These are phyloP conservation scores for Epirrhoe alternata DNA, from an alignment of 2,888 invertebrate genomes.

Conservation along the genomic window DNA sequence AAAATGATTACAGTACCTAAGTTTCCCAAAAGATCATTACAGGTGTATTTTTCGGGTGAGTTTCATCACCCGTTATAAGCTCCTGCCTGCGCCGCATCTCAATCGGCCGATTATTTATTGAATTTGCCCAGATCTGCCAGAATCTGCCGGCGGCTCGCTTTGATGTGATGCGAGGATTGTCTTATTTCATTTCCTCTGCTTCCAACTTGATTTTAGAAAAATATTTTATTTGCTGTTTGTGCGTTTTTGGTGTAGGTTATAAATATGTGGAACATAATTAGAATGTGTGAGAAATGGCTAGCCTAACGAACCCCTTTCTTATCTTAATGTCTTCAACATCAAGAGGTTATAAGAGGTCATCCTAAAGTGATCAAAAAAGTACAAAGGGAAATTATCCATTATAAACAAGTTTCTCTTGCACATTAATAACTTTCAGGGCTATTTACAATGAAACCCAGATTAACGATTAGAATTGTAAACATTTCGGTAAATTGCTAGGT, in stretches of 20 bases:
- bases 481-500: constrained; percentile 32
- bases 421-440: not conserved
- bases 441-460: constrained; percentile 6
- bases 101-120: constrained; percentile 62
- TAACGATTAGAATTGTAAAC: constrained; percentile 35
- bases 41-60: not conserved
- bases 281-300: too few relatives aligned
- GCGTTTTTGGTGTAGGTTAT: constrained; percentile 13
- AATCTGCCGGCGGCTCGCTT: constrained; percentile 47
- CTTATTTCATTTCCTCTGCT: constrained; percentile 43
- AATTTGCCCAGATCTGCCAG: constrained; percentile 59
- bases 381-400: too few relatives aligned
- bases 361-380: too few relatives aligned
- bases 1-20: not conserved
- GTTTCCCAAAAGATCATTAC: not conserved
- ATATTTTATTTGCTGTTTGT: constrained; percentile 11
- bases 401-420: too few relatives aligned
- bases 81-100: constrained; percentile 20
- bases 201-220: constrained; percentile 24
- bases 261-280: too few relatives aligned
- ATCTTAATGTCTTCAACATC: too few relatives aligned
- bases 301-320: too few relatives aligned
- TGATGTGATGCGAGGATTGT: constrained; percentile 62
- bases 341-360: too few relatives aligned
- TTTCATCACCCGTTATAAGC: not conserved